Evolutionary conservation across 2,797 vertebrate genomes (phyloP).

Genomic region (Anisognathus igniventris): DNA sequence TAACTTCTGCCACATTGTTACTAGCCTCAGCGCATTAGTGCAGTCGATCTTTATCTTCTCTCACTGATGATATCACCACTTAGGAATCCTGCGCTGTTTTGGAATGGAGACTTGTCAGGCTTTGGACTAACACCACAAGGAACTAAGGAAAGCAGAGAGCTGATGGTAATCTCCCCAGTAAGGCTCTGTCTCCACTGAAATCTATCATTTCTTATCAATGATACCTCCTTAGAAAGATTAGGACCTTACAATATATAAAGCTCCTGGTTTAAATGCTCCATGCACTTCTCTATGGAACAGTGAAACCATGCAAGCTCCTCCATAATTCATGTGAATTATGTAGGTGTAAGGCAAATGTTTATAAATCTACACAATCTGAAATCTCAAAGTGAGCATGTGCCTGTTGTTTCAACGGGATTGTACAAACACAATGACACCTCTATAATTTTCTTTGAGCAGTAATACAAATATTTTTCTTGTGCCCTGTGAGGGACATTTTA

Average conservation of each 20-base stretch:
- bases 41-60: conserved; percentile 55
- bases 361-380: background rate
- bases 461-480: background rate
- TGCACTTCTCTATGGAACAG: background rate
- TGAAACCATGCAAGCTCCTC: background rate
- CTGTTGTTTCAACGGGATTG: background rate
- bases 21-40: conserved; percentile 39
- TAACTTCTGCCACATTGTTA: conserved; percentile 52
- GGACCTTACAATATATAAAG: background rate
- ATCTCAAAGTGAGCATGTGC: background rate
- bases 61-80: conserved; percentile 62
- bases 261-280: background rate
- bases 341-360: background rate
- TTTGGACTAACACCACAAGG: background rate
- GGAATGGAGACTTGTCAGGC: conserved; percentile 33
- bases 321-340: background rate
- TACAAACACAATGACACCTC: background rate
- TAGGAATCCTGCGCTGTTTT: conserved; percentile 36
- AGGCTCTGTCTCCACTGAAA: conserved; percentile 21
- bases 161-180: background rate
- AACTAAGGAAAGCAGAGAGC: conserved; percentile 16
- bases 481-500: background rate
- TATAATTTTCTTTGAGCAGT: background rate
- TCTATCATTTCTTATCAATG: conserved; percentile 25
- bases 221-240: conserved; percentile 29